These are phyloP conservation scores for Platysteira castanea DNA, from an alignment of 2,113 vertebrate genomes.

Conservation along the genomic window DNA sequence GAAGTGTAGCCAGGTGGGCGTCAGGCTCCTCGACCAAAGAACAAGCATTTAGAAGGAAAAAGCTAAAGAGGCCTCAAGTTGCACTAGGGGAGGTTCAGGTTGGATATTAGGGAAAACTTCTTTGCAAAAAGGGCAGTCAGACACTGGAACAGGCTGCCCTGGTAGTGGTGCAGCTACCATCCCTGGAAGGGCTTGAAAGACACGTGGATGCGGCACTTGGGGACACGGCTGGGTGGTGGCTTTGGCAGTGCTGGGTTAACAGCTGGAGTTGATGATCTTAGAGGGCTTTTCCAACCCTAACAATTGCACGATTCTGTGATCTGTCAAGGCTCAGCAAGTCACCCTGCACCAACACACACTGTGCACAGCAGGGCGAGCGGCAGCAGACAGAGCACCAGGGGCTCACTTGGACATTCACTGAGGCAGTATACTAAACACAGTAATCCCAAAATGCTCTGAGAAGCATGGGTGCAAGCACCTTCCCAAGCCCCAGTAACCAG, in stretches of 20 bases:
- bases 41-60: background rate
- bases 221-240: background rate
- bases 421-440: fast-evolving
- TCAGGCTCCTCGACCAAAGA: background rate
- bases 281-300: background rate
- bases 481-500: background rate
- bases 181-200: background rate
- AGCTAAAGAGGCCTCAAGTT: background rate
- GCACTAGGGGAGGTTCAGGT: background rate
- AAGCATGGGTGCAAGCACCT: background rate
- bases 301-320: background rate
- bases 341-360: fast-evolving
- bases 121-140: background rate
- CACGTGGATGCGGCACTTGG: background rate
- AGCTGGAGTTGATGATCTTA: background rate
- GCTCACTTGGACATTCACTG: background rate
- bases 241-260: background rate
- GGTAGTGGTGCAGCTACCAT: background rate
- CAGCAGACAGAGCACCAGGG: background rate
- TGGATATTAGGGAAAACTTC: background rate
- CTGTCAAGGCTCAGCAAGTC: background rate
- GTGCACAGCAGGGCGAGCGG: fast-evolving
- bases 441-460: background rate
- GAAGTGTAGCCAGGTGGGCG: background rate
- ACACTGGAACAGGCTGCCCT: background rate